These are phyloP conservation scores for Gobius niger DNA, from an alignment of 2,113 vertebrate species.

Conservation along the genomic window DNA sequence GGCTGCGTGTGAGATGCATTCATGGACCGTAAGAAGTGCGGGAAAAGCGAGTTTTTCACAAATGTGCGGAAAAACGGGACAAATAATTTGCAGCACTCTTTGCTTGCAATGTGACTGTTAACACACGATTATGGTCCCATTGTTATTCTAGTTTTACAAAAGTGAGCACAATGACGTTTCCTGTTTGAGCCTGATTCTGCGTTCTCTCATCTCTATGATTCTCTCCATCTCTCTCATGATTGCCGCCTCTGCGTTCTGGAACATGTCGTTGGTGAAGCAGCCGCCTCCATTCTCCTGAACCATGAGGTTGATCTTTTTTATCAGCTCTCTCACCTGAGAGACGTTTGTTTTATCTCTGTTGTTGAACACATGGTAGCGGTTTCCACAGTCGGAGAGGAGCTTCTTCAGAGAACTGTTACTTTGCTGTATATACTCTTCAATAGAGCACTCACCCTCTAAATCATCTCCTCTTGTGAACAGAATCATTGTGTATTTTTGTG, in stretches of 20 bases:
- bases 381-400: background rate
- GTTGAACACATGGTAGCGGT: background rate
- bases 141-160: too few relatives aligned
- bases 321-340: background rate
- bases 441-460: background rate
- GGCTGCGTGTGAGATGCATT: too few relatives aligned
- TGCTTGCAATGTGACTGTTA: too few relatives aligned
- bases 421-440: background rate
- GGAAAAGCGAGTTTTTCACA: too few relatives aligned
- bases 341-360: background rate
- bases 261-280: conserved; percentile 1
- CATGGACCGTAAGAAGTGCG: too few relatives aligned
- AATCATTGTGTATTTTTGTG: background rate
- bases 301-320: background rate
- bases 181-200: too few relatives aligned
- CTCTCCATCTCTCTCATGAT: background rate
- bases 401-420: background rate
- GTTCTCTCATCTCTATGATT: background rate
- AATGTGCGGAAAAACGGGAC: too few relatives aligned
- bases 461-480: background rate
- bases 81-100: too few relatives aligned
- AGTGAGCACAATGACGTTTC: too few relatives aligned
- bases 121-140: too few relatives aligned
- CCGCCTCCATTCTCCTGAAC: background rate
- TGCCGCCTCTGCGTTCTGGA: background rate